phyloP scores from a whole-genome alignment of 2,797 vertebrate genomes.

The Threskiornis aethiopicus region DNA sequence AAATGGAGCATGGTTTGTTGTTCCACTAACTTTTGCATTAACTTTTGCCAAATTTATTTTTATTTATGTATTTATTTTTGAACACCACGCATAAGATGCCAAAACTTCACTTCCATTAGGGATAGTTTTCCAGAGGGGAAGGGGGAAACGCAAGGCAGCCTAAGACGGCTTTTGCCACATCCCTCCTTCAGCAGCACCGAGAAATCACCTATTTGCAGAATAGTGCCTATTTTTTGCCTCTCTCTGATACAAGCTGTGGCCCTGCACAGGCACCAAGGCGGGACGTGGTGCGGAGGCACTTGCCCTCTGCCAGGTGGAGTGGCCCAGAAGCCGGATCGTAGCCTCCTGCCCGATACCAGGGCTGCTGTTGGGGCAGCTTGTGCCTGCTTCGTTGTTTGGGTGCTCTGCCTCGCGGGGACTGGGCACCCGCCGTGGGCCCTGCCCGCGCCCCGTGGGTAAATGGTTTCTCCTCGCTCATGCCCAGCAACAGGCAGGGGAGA shows the following conservation, averaged over 20 bases:
- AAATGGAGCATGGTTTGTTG: neutral
- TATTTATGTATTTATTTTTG: neutral
- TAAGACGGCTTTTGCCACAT: neutral
- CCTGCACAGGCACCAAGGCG: neutral
- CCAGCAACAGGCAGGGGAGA: neutral
- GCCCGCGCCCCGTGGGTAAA: fast-evolving
- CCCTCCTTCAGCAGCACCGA: neutral
- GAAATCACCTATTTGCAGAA: neutral
- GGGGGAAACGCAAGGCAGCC: neutral
- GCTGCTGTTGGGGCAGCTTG: neutral
- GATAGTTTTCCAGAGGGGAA: neutral
- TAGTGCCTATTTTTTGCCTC: neutral
- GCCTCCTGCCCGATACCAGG: neutral
- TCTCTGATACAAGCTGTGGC: neutral
- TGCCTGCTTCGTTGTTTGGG: no score
- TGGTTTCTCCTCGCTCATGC: neutral
- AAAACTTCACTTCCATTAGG: neutral
- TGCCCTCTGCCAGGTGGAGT: neutral
- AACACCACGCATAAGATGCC: neutral
- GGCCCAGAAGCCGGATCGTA: neutral
- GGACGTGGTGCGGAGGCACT: neutral
- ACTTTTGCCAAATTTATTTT: neutral
- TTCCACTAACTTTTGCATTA: neutral
- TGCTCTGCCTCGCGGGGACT: neutral
- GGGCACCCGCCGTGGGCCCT: fast-evolving